A percentile compares a stretch with the other conserved stretches of the same genome.
phyloP scores from a whole-genome alignment of 1,140 invertebrate genomes.

The Dryas iulia region DNA sequence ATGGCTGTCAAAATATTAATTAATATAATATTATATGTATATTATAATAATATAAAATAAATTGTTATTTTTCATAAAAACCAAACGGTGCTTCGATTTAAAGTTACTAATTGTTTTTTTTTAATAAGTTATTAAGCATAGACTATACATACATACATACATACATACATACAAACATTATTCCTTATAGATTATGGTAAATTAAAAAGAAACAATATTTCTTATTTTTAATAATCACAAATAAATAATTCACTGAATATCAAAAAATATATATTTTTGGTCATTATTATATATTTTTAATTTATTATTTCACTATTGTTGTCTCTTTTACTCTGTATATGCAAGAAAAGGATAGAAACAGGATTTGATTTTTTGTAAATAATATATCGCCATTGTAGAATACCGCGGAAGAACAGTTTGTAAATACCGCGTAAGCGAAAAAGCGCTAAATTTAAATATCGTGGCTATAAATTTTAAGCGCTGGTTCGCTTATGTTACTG shows the following conservation, averaged over 20 bases:
- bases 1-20: constrained; percentile 1
- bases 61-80: constrained; percentile 8
- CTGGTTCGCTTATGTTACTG: no score
- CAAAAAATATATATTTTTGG: no score
- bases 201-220: background rate
- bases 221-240: background rate
- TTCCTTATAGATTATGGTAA: background rate
- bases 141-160: no score
- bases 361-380: background rate
- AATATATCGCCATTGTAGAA: no score
- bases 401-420: no score
- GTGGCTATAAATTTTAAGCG: no score
- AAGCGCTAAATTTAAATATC: no score
- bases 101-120: constrained; percentile 9
- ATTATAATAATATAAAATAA: background rate
- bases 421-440: no score
- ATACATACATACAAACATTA: background rate
- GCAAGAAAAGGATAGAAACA: background rate
- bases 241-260: no score
- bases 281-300: background rate
- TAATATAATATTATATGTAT: background rate
- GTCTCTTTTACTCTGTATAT: background rate
- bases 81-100: constrained; percentile 8
- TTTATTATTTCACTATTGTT: background rate
- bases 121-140: background rate